Percentiles rank a stretch among this genome's conserved stretches.
phyloP scores from a whole-genome alignment of 1,140 invertebrate genomes.

The Neodiprion pinetum region DNA sequence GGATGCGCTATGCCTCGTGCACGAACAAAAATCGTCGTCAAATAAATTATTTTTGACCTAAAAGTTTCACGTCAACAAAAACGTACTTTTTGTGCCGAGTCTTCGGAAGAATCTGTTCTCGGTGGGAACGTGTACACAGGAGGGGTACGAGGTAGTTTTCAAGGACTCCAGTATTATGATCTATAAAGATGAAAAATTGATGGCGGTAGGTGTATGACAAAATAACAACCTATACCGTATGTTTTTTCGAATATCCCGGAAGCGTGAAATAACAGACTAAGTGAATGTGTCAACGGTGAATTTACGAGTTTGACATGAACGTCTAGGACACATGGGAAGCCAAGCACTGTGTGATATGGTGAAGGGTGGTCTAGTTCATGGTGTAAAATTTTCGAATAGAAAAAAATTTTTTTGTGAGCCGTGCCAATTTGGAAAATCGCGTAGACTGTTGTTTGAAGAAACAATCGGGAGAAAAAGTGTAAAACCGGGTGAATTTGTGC shows the following conservation, averaged over 20 bases:
- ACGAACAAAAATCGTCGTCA: conserved; percentile 32
- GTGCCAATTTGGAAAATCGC: conserved; percentile 29
- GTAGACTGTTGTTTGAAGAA: conserved; percentile 23
- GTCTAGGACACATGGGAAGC: conserved; percentile 28
- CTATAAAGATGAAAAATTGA: too few relatives aligned
- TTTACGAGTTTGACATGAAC: not conserved
- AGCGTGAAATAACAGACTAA: not conserved
- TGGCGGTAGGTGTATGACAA: too few relatives aligned
- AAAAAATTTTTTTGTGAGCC: conserved; percentile 32
- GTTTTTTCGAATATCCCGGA: too few relatives aligned
- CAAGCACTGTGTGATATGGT: conserved; percentile 16
- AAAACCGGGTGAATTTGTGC: conserved; percentile 16
- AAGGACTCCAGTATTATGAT: not conserved
- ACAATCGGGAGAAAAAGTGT: not conserved
- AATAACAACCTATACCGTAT: too few relatives aligned
- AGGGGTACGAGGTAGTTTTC: conserved; percentile 3
- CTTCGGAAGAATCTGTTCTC: not conserved
- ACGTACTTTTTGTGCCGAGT: conserved; percentile 12
- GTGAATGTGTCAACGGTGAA: conserved; percentile 10
- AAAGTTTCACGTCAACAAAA: conserved; percentile 26
- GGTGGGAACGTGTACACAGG: not conserved
- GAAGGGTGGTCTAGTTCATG: conserved; percentile 14
- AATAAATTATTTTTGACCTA: conserved; percentile 30
- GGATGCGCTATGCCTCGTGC: conserved; percentile 14
- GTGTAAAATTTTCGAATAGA: conserved; percentile 10